phyloP scores from a whole-genome alignment of 1,140 invertebrate genomes.

The Anastrepha obliqua region DNA sequence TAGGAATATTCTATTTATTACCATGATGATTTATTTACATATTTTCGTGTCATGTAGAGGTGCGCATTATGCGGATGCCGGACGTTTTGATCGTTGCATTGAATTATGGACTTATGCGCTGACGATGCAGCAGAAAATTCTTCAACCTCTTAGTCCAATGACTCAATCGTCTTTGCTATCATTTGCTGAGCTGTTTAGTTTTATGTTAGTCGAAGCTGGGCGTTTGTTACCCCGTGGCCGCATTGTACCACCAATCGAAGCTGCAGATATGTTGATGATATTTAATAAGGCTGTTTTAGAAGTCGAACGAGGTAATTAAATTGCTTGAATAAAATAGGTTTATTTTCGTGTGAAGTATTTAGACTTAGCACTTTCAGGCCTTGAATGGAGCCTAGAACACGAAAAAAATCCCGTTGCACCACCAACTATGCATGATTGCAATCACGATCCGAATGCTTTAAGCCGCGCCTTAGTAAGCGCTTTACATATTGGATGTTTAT shows the following conservation, averaged over 20 bases:
- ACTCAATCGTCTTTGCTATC: slow-evolving; percentile 94
- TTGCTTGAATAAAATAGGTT: slow-evolving; percentile 6
- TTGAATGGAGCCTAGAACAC: slow-evolving; percentile 55
- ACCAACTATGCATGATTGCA: slow-evolving; percentile 77
- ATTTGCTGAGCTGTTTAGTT: slow-evolving; percentile 96
- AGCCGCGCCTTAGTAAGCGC: slow-evolving; percentile 91
- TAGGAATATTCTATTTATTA: background rate
- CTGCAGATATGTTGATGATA: slow-evolving; percentile 87
- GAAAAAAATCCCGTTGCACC: slow-evolving; percentile 58
- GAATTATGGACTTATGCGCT: slow-evolving; percentile 97
- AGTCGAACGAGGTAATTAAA: slow-evolving; percentile 76
- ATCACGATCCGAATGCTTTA: slow-evolving; percentile 84
- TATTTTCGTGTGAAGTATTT: slow-evolving; percentile 8
- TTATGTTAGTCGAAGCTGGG: slow-evolving; percentile 89
- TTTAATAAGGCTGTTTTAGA: slow-evolving; percentile 86
- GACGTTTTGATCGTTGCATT: slow-evolving; percentile 93
- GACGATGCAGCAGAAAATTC: slow-evolving; percentile 94
- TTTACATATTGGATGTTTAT: slow-evolving; percentile 85
- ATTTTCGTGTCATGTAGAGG: slow-evolving; percentile 78
- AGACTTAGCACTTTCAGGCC: slow-evolving; percentile 51
- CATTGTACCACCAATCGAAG: slow-evolving; percentile 85
- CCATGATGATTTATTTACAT: slow-evolving; percentile 20
- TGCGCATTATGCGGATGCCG: slow-evolving; percentile 95
- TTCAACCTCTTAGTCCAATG: slow-evolving; percentile 95
- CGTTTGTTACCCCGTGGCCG: slow-evolving; percentile 82